phyloP scores from a whole-genome alignment of 2,797 vertebrate genomes.

The Dendrocincla fuliginosa region DNA sequence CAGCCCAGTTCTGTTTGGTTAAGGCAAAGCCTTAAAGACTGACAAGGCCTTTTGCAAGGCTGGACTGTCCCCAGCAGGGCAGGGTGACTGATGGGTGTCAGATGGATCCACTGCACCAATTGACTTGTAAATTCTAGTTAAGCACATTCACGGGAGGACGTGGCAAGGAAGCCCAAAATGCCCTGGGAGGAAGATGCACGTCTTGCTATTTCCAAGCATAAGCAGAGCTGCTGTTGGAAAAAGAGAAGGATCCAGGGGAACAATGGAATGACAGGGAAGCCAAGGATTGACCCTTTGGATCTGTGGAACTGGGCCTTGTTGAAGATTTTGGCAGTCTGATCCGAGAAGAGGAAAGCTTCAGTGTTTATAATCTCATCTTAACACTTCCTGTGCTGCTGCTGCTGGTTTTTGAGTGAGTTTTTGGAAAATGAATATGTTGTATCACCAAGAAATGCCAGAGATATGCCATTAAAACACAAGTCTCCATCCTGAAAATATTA shows the following conservation, averaged over 20 bases:
- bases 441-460: background rate
- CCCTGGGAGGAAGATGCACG: background rate
- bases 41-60: background rate
- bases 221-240: background rate
- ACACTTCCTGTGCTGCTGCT: background rate
- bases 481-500: background rate
- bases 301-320: background rate
- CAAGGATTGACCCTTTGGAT: background rate
- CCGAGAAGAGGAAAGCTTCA: background rate
- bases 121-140: background rate
- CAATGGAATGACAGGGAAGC: background rate
- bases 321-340: background rate
- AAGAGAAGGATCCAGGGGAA: background rate
- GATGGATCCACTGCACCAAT: background rate
- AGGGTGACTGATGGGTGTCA: slow-evolving; percentile 17
- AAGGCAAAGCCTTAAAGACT: background rate
- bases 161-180: background rate
- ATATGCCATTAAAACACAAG: background rate
- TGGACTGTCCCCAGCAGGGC: background rate
- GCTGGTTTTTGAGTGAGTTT: background rate
- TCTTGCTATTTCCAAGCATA: background rate
- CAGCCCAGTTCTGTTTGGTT: background rate
- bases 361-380: background rate
- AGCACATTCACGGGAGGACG: background rate
- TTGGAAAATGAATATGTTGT: background rate